A percentile compares a stretch with the other conserved stretches of the same genome.
These are phyloP conservation scores for Nebria brevicollis DNA, from an alignment of 2,888 invertebrate genomes.

Conservation along the genomic window DNA sequence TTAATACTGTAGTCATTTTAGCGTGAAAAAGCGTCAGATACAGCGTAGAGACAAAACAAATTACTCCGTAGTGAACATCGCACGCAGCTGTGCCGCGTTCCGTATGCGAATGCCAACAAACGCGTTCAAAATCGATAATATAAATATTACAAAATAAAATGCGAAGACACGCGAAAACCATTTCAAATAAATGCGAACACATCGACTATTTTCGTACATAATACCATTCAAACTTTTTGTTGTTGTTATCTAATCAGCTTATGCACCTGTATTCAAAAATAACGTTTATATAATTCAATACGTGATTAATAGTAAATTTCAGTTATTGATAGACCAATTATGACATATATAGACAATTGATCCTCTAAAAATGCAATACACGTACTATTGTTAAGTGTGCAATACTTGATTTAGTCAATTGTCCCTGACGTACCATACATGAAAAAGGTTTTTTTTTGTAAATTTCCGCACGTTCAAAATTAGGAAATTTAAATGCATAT, in stretches of 20 bases:
- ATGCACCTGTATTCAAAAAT: too few relatives aligned
- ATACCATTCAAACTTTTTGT: background rate
- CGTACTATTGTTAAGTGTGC: too few relatives aligned
- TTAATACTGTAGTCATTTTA: slow-evolving; percentile 8
- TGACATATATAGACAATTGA: too few relatives aligned
- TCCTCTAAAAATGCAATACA: too few relatives aligned
- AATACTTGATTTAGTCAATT: too few relatives aligned
- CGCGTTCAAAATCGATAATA: slow-evolving; percentile 4
- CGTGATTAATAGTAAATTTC: background rate
- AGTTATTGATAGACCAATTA: too few relatives aligned
- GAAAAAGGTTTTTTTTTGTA: too few relatives aligned
- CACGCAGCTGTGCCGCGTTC: background rate
- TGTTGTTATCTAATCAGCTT: background rate
- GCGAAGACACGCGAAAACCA: slow-evolving; percentile 7
- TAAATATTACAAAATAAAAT: slow-evolving; percentile 11
- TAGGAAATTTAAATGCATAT: background rate
- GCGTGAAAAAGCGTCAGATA: slow-evolving; percentile 6
- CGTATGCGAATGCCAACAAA: background rate
- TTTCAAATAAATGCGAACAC: slow-evolving; percentile 10
- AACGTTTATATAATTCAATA: background rate
- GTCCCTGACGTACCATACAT: too few relatives aligned
- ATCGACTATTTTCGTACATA: background rate
- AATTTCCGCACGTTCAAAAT: background rate
- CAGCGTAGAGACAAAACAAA: background rate
- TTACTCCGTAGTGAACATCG: slow-evolving; percentile 1